Evolutionary conservation across 2,888 invertebrate genomes (phyloP), one percentile per base, ranked within the genome.

Genomic region (Napeogenes inachia): DNA sequence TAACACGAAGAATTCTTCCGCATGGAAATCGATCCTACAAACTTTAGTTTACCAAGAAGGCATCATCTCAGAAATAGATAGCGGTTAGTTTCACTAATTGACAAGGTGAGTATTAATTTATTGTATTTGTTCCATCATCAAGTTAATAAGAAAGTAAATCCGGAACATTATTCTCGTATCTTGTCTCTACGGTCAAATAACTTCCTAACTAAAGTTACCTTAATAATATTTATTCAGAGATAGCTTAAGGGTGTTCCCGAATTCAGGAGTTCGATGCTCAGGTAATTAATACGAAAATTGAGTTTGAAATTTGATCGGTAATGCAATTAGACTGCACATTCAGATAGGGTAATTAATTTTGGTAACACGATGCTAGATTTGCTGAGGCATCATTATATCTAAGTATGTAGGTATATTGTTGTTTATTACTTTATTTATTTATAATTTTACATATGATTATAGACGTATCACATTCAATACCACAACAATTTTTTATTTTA

Each of bases 221-320:
- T 70, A 70, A 71, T 71, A 68, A 74, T 73, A 71, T 71, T 75
- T 75, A 75, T 72, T 67, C 64, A 69, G 70, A 73, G 71, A 74
- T 73, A 75, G 78, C 75, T 75, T 74, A 75, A 74, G 42, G 42
- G 42, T 70, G 54, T 65, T 47, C 38, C 73, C 60, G 63, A 58
- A 63, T 60, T 68, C 70, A 66, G 64, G 65, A 69, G 70, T 67
- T 63, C 74, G 71, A 74, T 76, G 76, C 70, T 70, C 73, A 73
- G 75, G 74, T 76, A 77, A 81, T 80, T 79, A 75, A 68, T 70
- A 68, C 73, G 70, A 71, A 73, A 72, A 74, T 74, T 67, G 60
- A 63, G 56, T 68, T 64, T 55, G 60, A 42, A 13, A 38, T 64
- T 64, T 53, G 38, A 45, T 42, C 42, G 54, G 32, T 12, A 50